phyloP scores from a whole-genome alignment of 2,797 vertebrate species.

The Meda fulgida region DNA sequence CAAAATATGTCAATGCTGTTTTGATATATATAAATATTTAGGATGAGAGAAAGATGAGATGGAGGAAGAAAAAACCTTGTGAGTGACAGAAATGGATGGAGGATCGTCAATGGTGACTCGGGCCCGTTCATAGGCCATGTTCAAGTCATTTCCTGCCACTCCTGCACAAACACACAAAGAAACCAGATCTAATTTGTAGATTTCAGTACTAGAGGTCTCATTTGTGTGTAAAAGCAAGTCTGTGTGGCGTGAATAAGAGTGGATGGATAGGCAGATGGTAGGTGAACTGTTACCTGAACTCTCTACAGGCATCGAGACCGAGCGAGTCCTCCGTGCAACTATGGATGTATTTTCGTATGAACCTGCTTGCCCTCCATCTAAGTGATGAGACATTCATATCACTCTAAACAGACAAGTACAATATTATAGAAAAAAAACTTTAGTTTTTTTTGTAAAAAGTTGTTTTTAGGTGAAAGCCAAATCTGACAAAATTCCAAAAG shows the following conservation, averaged over 20 bases:
- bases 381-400: constrained; percentile 2
- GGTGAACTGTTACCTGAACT: constrained; percentile 65
- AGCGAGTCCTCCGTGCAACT: constrained; percentile 69
- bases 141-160: constrained; percentile 78
- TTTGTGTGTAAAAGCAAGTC: not conserved
- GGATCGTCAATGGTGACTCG: constrained; percentile 79
- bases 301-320: constrained; percentile 72
- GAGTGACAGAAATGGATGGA: constrained; percentile 68
- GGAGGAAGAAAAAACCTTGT: constrained; percentile 77
- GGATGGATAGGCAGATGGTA: not conserved
- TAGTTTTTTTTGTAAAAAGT: no score
- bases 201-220: not conserved
- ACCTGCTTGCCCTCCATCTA: constrained; percentile 73
- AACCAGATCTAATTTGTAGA: not conserved
- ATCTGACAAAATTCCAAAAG: not conserved
- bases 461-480: not conserved
- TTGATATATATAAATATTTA: not conserved
- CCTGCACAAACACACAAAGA: constrained; percentile 48
- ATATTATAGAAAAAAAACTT: not conserved
- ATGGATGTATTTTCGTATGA: constrained; percentile 55
- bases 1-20: not conserved
- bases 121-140: constrained; percentile 84
- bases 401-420: not conserved
- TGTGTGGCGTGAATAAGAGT: not conserved
- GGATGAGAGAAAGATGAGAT: not conserved